These are phyloP conservation scores for Cephus pygmeus DNA, from an alignment of 2,888 invertebrate species.

Conservation along the genomic window DNA sequence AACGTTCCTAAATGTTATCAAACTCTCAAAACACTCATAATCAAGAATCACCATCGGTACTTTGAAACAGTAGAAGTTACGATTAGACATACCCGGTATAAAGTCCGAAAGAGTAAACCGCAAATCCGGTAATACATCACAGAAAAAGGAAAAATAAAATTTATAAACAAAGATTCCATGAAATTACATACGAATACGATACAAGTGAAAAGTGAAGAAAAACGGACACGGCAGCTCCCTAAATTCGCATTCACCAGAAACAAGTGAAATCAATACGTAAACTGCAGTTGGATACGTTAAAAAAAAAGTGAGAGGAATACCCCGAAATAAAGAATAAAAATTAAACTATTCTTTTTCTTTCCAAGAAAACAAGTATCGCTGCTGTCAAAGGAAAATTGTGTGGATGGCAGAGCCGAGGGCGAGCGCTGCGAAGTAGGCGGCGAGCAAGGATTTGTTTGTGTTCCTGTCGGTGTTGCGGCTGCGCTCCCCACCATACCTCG, in stretches of 20 bases:
- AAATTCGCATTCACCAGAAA: background rate
- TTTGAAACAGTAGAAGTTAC: background rate
- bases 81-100: background rate
- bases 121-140: background rate
- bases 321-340: conserved; percentile 6
- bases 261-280: background rate
- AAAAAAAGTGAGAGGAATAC: conserved; percentile 3
- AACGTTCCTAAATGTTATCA: background rate
- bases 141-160: background rate
- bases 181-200: background rate
- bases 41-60: background rate
- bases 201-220: background rate
- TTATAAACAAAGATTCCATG: background rate
- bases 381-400: background rate
- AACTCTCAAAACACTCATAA: background rate
- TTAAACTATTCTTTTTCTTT: background rate
- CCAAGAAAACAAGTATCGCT: background rate
- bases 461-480: conserved; percentile 50
- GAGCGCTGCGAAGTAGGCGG: conserved; percentile 13
- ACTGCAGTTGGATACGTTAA: background rate
- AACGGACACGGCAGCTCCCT: background rate
- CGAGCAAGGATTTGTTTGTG: conserved; percentile 52
- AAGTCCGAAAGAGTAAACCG: background rate
- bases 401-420: conserved; percentile 4
- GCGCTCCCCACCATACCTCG: conserved; percentile 46